Base-by-base conservation (phyloP, 2,797 vertebrate species). In the Helicolenus hilgendorfi region DNA sequence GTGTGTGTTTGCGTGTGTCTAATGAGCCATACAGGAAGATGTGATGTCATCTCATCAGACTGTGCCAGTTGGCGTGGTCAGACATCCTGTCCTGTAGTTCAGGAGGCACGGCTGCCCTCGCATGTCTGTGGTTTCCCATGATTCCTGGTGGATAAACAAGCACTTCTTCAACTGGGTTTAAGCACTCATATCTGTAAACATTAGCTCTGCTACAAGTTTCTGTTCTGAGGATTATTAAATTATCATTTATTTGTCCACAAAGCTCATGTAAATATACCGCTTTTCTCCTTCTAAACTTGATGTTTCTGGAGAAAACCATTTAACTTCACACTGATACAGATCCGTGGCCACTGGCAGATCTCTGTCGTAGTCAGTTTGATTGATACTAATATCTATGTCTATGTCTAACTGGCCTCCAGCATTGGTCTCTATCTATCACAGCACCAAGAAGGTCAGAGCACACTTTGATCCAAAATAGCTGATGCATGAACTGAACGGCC, bases 381-480 rank as follows among this genome's bases (percentile, higher is more conserved):
- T 82, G 76, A 87, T 81, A 79, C 55, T 74, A 72, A 74, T 79
- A 94, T 88, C 82, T 77, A 72, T 74, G 41, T 7, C 75, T 45
- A 71, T 24, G 60, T 83, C 60, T 68, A 31, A 65, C 41, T 55
- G 81, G 77, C 83, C 83, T 69, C 31, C 45, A 76, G 74, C 70
- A 0, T 70, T 20, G 65, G 11, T 65, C 73, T 72, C 72, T n/a
- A 65, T 93, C 82, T 86, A 84, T 81, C 79, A 72, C 65, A 14
- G 64, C 63, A 85, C 67, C 60, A 71, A 90, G 85, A 94, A 93
- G 92, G 91, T 94, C 94, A 92, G 75, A 56, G 76, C 86, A 41
- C 83, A 76, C 76, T 92, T 84, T 92, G 83, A 92, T 95, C 77
- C 73, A 72, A 83, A 93, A 56, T n/a, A 87, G 77, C 67, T 88